Evolutionary conservation across 2,888 invertebrate genomes (phyloP), one percentile per base, ranked within the genome.

Genomic region (Drosophila longiperda): DNA sequence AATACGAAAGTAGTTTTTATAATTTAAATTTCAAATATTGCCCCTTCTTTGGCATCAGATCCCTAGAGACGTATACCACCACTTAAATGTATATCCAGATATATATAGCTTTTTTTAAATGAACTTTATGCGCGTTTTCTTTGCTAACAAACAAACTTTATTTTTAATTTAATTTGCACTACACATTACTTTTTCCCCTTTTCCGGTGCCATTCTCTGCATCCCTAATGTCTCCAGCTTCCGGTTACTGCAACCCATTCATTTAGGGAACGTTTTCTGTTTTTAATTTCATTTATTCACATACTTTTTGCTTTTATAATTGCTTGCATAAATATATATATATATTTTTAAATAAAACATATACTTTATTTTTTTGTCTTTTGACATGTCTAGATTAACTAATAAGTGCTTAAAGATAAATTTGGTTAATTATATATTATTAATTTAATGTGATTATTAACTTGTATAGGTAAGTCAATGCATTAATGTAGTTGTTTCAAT

Each of bases 1-100:
- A 65, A 52, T 77, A 55, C 70, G 67, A 79, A 69, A 77, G 73
- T 54, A 58, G 67, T 77, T 80, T 82, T 65, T 82, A 62, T 65
- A 74, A 67, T 76, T 60, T 79, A 65, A 64, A 45, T 65, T 60
- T 53, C 61, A 75, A 70, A 83, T 71, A 34, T 32, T 29, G 57
- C 20, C 20, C 53, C 20, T 62, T 45, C 38, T 69, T 36, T 60
- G 53, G 42, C 49, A 42, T 20, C 40, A 15, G 20, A 40, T 45
- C 49, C 34, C 52, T 45, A 32, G 49, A 40, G 58, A 45, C 17
- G 1, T 29, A 1, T 6, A 9, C 8, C 26, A 36, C 8, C 40
- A 50, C 61, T 61, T 34, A 54, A 40, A 52, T 71, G 52, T 20
- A 32, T 45, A 66, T 64, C 38, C 26, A 42, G 70, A 75, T 75